Conservation (phyloP, 1,140 invertebrate genomes). For the Triops longicaudatus region DNA sequence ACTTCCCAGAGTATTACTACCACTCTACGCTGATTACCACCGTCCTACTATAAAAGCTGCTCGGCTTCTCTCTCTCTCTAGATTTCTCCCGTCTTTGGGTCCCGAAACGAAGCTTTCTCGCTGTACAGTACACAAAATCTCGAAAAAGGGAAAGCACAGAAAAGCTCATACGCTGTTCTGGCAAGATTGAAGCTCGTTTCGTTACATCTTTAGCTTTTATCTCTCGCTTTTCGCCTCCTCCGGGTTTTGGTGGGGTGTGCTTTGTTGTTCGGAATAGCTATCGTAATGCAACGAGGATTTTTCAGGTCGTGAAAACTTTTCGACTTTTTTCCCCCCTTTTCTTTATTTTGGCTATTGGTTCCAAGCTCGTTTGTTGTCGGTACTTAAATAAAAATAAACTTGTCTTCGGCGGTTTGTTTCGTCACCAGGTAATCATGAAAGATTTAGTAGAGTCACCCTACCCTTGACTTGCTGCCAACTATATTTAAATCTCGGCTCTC, state of each 20-base stretch:
- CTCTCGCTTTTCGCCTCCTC: not conserved
- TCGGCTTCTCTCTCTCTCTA: not conserved
- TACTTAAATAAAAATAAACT: not conserved
- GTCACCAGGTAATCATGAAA: not conserved
- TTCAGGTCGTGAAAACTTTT: not conserved
- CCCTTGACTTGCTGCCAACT: not conserved
- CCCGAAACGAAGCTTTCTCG: not conserved
- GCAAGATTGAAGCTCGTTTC: constrained; percentile 14
- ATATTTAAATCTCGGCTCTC: not conserved
- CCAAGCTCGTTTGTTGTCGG: not conserved
- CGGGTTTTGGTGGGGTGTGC: not conserved
- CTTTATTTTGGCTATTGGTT: not conserved
- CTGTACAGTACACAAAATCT: not conserved
- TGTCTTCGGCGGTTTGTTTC: constrained; percentile 6
- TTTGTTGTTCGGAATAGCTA: not conserved
- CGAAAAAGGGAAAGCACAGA: not conserved
- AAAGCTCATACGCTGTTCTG: constrained; percentile 11
- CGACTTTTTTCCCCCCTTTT: not conserved
- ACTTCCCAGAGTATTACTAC: not conserved
- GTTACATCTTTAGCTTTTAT: constrained; percentile 16
- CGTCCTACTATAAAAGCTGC: constrained; percentile 8
- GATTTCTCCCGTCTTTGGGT: not conserved
- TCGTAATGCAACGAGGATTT: constrained; percentile 3
- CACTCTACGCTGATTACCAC: constrained; percentile 14
- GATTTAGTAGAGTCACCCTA: not conserved